Evolutionary conservation across 2,888 invertebrate genomes (phyloP), one percentile per base, ranked within the genome.

Genomic region (Drosophila borealis): DNA sequence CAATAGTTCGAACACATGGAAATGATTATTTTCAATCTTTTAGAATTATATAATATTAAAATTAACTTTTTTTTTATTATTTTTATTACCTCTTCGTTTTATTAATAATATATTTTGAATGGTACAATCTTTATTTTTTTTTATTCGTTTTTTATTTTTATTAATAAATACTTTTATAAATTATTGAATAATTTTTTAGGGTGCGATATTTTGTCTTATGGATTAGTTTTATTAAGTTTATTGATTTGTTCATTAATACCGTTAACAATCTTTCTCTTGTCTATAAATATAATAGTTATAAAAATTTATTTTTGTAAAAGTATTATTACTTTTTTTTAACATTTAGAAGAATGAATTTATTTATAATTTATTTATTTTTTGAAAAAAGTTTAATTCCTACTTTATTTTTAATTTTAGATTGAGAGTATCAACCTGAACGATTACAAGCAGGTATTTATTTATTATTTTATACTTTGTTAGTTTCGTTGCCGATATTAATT

Each of bases 381-480:
- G 95, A 95, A 65, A 91, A 93, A 3, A 94, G 94, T 4, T 93
- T 95, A 92, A 94, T 96, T 93, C 95, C 95, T 17, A 94, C 94
- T 17, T 93, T 95, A 91, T 89, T 95, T 84, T 17, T 17, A 17
- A 17, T 17, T 17, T 17, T 17, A 17, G 17, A 1, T 17, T 17
- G 17, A 17, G 17, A 95, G 0, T 94, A 94, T 93, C 95, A 95
- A 89, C n/a, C n/a, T n/a, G n/a, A n/a, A n/a, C n/a, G n/a, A n/a
- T n/a, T n/a, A n/a, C 94, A 94, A 75, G 95, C 95, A 1, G 94
- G 94, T 0, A 86, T 94, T 82, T 95, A 95, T 94, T 94, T 95
- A 92, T 93, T 96, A 91, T 94, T 96, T 93, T 96, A 96, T 93
- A 96, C 95, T 68, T 93, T 95, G 91, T 36, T 92, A 91, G 94